Conservation (phyloP, 2,888 invertebrate genomes). For the Podotricha telesiphe region DNA sequence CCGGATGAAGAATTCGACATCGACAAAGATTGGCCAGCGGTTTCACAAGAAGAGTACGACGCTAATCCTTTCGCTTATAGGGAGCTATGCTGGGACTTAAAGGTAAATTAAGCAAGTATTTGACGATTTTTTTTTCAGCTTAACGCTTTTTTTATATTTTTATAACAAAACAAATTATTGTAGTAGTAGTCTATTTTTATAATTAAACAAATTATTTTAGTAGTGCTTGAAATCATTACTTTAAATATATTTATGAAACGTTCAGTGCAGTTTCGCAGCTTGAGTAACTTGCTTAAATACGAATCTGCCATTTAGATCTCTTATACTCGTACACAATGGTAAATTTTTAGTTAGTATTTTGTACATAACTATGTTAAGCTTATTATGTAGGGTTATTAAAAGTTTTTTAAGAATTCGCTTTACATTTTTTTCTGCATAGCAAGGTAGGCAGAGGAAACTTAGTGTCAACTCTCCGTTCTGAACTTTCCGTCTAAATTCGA, state of each 20-base stretch:
- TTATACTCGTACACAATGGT: neutral
- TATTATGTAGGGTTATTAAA: neutral
- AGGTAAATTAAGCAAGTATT: constrained; percentile 70
- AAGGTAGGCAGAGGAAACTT: too few relatives aligned
- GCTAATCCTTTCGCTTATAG: constrained; percentile 89
- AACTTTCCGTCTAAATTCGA: too few relatives aligned
- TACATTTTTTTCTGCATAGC: too few relatives aligned
- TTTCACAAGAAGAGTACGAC: constrained; percentile 85
- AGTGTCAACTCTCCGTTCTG: too few relatives aligned
- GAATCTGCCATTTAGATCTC: neutral
- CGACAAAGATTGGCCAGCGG: constrained; percentile 88
- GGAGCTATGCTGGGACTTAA: constrained; percentile 95
- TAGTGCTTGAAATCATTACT: neutral
- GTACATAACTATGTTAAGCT: neutral
- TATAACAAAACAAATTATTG: too few relatives aligned
- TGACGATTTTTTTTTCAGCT: too few relatives aligned
- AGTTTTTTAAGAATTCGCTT: too few relatives aligned
- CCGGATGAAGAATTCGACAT: constrained; percentile 93
- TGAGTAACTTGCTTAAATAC: neutral
- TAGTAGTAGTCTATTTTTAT: too few relatives aligned
- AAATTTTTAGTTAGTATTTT: too few relatives aligned
- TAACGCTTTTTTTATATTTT: too few relatives aligned
- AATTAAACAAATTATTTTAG: too few relatives aligned
- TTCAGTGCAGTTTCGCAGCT: neutral
- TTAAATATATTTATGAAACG: neutral